These are phyloP conservation scores for Thamnophis elegans DNA, from an alignment of 2,797 vertebrate species.

Conservation along the genomic window DNA sequence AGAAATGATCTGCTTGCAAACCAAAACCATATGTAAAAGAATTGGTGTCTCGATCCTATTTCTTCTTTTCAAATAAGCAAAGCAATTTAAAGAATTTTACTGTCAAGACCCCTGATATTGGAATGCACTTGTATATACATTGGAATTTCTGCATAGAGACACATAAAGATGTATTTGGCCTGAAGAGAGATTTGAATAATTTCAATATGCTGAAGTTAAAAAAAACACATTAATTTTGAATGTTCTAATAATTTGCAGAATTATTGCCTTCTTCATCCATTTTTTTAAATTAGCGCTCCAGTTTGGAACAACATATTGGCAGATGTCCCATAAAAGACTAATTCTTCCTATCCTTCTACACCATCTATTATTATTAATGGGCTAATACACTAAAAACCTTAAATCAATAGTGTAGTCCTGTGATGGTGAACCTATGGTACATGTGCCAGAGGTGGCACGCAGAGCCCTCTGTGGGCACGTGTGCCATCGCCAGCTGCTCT, in stretches of 20 bases:
- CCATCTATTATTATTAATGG: slow-evolving; percentile 42
- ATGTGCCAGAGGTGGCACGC: too few relatives aligned
- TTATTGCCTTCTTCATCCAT: background rate
- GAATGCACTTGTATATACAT: slow-evolving; percentile 10
- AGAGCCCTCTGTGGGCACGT: too few relatives aligned
- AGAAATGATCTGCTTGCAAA: slow-evolving; percentile 12
- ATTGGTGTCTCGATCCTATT: slow-evolving; percentile 22
- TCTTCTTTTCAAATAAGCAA: background rate
- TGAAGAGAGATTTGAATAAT: slow-evolving; percentile 3
- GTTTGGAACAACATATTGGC: slow-evolving; percentile 50
- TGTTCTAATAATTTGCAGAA: slow-evolving; percentile 15
- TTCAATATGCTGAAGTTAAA: slow-evolving; percentile 35
- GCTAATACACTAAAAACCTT: slow-evolving; percentile 26
- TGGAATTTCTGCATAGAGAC: slow-evolving; percentile 19
- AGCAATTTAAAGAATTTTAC: slow-evolving; percentile 25
- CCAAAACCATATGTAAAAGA: slow-evolving; percentile 6
- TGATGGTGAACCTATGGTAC: too few relatives aligned
- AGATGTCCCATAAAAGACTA: slow-evolving; percentile 37
- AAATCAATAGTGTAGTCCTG: slow-evolving; percentile 31
- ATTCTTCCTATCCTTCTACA: slow-evolving; percentile 56
- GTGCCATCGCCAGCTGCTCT: too few relatives aligned
- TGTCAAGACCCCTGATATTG: slow-evolving; percentile 7
- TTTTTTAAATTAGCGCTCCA: slow-evolving; percentile 32
- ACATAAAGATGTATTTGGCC: background rate
- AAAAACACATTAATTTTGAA: slow-evolving; percentile 15